Conservation (phyloP, 2,797 vertebrate species). For the Mus caroli region DNA sequence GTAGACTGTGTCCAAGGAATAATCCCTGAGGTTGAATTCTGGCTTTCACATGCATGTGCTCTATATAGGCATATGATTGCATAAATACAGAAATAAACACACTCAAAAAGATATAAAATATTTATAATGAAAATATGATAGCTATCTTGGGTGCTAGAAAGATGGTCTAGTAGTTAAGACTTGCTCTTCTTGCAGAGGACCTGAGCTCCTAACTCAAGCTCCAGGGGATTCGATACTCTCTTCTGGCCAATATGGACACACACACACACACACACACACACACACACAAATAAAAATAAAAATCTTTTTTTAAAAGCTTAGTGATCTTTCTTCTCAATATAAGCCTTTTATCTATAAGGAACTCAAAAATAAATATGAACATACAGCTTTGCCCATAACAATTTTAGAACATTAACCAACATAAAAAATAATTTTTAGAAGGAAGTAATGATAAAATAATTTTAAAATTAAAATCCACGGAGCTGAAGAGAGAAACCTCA, state of each 20-base stretch:
- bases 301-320: neutral
- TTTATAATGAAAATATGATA: neutral
- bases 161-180: neutral
- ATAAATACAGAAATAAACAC: neutral
- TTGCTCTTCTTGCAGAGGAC: neutral
- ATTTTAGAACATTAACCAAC: neutral
- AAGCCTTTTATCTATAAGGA: conserved; percentile 2
- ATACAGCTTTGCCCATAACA: neutral
- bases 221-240: neutral
- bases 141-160: neutral
- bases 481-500: neutral
- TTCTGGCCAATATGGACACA: neutral
- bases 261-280: too few species aligned
- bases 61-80: neutral
- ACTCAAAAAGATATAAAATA: neutral
- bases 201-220: neutral
- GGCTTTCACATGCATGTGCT: neutral
- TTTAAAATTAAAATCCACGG: neutral
- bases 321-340: neutral
- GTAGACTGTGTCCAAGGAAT: too few species aligned
- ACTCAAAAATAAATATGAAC: conserved; percentile 50
- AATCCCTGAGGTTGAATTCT: neutral
- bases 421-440: neutral
- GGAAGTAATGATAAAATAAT: neutral
- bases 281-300: neutral